These are phyloP conservation scores for Diorhabda elongata DNA, from an alignment of 1,140 invertebrate genomes.

Conservation along the genomic window DNA sequence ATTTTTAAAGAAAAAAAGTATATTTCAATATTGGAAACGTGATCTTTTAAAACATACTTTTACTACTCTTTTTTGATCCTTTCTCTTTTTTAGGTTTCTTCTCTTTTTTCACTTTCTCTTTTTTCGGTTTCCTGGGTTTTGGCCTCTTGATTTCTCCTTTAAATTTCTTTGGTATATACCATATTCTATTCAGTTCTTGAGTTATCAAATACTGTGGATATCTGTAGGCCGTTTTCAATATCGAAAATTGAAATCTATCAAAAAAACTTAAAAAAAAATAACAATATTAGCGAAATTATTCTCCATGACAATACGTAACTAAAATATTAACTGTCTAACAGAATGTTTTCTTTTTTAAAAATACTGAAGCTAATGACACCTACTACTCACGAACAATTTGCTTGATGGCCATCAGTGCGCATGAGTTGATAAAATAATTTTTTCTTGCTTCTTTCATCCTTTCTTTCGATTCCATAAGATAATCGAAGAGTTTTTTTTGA, in stretches of 20 bases:
- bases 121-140: conserved; percentile 24
- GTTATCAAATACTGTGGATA: conserved; percentile 27
- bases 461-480: background rate
- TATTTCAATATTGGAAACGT: no score
- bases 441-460: background rate
- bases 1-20: no score
- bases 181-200: conserved; percentile 29
- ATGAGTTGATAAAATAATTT: conserved; percentile 13
- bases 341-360: no score
- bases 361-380: background rate
- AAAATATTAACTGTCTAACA: no score
- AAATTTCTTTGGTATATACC: conserved; percentile 32
- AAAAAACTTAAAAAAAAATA: conserved; percentile 21
- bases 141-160: conserved; percentile 29
- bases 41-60: background rate
- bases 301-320: no score
- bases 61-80: conserved; percentile 7
- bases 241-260: conserved; percentile 27
- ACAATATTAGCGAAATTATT: no score
- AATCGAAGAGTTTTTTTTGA: background rate
- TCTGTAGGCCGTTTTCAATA: conserved; percentile 20
- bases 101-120: conserved; percentile 15
- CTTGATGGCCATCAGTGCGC: conserved; percentile 19
- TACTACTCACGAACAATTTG: conserved; percentile 19
- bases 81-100: conserved; percentile 23